These are phyloP conservation scores for Gasterosteus nipponicus DNA, from an alignment of 2,113 vertebrate species.

Conservation along the genomic window DNA sequence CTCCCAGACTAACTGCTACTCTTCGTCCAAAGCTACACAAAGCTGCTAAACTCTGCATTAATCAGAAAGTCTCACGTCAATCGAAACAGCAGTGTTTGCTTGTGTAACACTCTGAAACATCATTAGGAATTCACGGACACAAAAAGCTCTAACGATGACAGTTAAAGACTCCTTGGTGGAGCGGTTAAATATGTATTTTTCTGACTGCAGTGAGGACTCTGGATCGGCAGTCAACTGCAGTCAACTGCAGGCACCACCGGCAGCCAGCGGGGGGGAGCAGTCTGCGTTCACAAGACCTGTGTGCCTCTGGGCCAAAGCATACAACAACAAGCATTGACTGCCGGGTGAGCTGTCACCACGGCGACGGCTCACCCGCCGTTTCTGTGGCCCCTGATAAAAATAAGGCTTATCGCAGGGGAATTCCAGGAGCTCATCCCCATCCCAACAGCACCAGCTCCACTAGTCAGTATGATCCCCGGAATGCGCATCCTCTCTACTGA, in stretches of 20 bases:
- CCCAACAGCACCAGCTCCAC: background rate
- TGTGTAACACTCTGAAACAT: constrained; percentile 9
- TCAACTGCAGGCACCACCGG: constrained; percentile 43
- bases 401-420: constrained; percentile 12
- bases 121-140: background rate
- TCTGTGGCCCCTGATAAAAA: constrained; percentile 20
- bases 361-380: constrained; percentile 18
- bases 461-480: background rate
- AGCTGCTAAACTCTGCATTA: background rate
- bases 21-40: background rate
- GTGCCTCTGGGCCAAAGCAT: constrained; percentile 25
- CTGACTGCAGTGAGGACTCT: constrained; percentile 34
- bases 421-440: background rate
- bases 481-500: background rate
- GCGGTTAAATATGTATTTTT: background rate
- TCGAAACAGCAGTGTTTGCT: background rate
- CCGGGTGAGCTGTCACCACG: constrained; percentile 22
- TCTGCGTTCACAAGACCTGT: constrained; percentile 26
- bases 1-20: constrained; percentile 11
- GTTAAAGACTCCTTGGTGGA: background rate
- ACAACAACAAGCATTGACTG: constrained; percentile 28
- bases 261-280: constrained; percentile 66
- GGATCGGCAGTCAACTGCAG: no score
- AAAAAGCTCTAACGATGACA: background rate
- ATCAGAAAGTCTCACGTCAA: background rate